These are phyloP conservation scores for Thryonomys swinderianus DNA, from an alignment of 2,113 vertebrate species.

Conservation along the genomic window DNA sequence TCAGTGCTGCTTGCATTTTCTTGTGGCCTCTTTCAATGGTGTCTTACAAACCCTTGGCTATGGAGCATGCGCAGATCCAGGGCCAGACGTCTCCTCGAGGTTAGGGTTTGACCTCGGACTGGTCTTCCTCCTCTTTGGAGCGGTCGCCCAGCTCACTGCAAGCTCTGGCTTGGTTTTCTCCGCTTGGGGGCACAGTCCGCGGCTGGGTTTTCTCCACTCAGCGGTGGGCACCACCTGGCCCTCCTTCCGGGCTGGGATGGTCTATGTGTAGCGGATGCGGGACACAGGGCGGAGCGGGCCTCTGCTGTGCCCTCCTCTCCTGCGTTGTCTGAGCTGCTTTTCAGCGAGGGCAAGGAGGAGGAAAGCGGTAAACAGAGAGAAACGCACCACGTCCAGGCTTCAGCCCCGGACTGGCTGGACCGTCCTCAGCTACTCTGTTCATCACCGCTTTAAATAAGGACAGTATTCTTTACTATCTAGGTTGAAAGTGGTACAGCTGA, in stretches of 20 bases:
- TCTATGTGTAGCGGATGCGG: not conserved
- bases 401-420: not conserved
- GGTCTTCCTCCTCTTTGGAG: too few species aligned
- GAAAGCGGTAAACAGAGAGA: not conserved
- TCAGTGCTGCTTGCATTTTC: not conserved
- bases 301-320: not conserved
- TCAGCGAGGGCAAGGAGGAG: not conserved
- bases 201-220: not conserved
- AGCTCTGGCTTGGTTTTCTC: too few species aligned
- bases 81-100: too few species aligned
- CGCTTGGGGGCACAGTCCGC: not conserved
- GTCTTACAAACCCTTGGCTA: not conserved
- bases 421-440: not conserved
- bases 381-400: rapidly evolving
- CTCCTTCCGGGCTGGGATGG: not conserved
- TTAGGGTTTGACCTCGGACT: too few species aligned
- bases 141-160: too few species aligned
- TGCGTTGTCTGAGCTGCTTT: not conserved
- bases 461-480: not conserved
- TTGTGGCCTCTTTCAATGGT: not conserved
- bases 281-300: not conserved
- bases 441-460: not conserved
- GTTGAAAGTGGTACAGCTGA: not conserved
- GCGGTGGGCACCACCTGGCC: not conserved
- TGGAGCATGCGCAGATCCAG: too few species aligned